These are phyloP conservation scores for Elephantulus edwardii DNA, from an alignment of 2,113 vertebrate genomes.

Conservation along the genomic window DNA sequence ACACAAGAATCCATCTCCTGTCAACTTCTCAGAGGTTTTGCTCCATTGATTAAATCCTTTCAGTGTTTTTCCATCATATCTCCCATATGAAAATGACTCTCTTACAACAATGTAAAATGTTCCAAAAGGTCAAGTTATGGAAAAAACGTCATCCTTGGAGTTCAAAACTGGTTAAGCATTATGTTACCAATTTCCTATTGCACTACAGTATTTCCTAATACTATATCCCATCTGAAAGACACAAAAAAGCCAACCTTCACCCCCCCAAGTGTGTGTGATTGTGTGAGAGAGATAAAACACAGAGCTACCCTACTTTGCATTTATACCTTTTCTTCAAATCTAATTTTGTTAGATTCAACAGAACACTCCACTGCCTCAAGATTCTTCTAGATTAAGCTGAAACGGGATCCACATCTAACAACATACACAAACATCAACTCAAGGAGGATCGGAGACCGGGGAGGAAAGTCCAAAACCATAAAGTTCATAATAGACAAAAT, in stretches of 20 bases:
- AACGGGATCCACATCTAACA: too few species aligned
- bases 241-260: neutral
- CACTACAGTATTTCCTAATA: too few species aligned
- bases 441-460: too few species aligned
- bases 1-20: neutral
- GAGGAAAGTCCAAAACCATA: too few species aligned
- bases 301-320: neutral
- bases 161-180: constrained; percentile 8
- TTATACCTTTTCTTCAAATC: neutral
- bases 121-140: neutral
- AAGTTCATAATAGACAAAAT: too few species aligned
- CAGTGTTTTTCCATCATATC: neutral
- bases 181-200: neutral
- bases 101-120: neutral
- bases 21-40: neutral
- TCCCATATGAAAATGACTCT: neutral
- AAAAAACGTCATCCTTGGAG: neutral
- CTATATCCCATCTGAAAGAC: neutral
- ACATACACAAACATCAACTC: too few species aligned
- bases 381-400: neutral
- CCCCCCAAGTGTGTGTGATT: neutral
- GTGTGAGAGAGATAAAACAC: neutral
- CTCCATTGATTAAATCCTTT: constrained; percentile 10
- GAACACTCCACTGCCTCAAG: neutral
- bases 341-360: neutral